Evolutionary conservation across 35 echinoderm and acorn worm species (phyloP), one percentile per base, ranked within the genome.

Genomic region (Chiridota heheva): DNA sequence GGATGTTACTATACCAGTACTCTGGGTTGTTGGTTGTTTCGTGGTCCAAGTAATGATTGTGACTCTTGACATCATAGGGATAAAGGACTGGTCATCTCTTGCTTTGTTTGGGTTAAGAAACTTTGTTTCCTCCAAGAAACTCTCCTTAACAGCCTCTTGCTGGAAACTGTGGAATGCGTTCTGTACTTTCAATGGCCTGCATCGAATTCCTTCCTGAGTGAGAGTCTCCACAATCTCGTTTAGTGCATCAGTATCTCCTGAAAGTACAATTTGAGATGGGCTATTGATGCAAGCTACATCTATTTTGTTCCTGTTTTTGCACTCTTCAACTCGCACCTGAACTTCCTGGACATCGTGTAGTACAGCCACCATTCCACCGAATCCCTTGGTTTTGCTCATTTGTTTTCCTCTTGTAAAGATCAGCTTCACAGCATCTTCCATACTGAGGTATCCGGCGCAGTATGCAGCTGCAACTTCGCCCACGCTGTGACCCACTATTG

Each of bases 151-250:
- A 2, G 49, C 48, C 13, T 92, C 90, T 60, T 92, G 90, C 55
- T 92, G 90, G 46, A 66, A 81, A 62, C 90, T 92, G 58, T 92
- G 90, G 40, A 92, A 92, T 29, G 90, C 90, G 69, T 92, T 92
- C 36, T 86, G 58, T 15, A 92, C 83, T 44, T 92, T 92, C 44
- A 92, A 56, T 5, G 34, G n/a, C 15, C 74, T 64, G 40, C 76
- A 81, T 37, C 62, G 53, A 28, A 82, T 67, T n/a, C 77, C 42
- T 38, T 86, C 76, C 40, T 48, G 10, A 36, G 82, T 75, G 0
- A 86, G 36, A 3, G 58, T n/a, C 12, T 80, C 32, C 22, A 66
- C 43, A 43, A 92, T 39, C 36, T 32, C 17, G 8, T 82, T 60
- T 24, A 92, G 58, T 28, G 41, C 38, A 30, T 28, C 39, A 34